Conservation (phyloP, 2,113 vertebrate genomes). For the Ctenomys sociabilis region DNA sequence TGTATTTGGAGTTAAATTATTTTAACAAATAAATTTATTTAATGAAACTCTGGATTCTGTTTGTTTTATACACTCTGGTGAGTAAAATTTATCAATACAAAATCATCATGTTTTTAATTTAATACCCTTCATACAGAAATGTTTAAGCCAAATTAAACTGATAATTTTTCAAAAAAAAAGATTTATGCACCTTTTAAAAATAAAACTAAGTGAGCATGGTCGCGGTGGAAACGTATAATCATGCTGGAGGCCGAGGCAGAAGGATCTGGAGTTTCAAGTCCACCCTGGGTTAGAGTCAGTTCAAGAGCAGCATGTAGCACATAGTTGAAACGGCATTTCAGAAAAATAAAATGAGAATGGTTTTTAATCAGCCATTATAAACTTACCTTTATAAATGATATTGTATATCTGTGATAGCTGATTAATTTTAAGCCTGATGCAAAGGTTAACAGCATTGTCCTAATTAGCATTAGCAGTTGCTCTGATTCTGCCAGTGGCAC, state of each 20-base stretch:
- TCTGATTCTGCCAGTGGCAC: conserved; percentile 65
- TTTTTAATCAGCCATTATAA: background rate
- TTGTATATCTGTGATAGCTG: conserved; percentile 67
- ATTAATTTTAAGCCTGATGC: conserved; percentile 65
- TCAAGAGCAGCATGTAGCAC: background rate
- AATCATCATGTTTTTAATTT: background rate
- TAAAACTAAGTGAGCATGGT: background rate
- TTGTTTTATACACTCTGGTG: background rate
- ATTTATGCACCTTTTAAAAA: conserved; percentile 11
- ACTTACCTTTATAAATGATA: background rate
- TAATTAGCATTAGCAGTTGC: conserved; percentile 79
- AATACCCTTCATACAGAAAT: background rate
- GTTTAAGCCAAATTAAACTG: background rate
- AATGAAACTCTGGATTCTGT: conserved; percentile 84
- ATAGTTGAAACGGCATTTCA: background rate
- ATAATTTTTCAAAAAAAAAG: background rate
- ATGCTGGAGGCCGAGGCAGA: background rate
- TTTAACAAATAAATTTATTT: conserved; percentile 95
- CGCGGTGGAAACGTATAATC: background rate
- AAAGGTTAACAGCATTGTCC: conserved; percentile 81
- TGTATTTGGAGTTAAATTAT: conserved; percentile 94
- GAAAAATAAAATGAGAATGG: background rate
- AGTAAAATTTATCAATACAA: background rate
- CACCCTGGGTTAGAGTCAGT: background rate
- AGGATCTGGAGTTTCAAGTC: background rate